A percentile compares a stretch with the other conserved stretches of the same genome.
Conservation (phyloP, 92 coral and sea anemone genomes). For the Pocillopora meandrina region DNA sequence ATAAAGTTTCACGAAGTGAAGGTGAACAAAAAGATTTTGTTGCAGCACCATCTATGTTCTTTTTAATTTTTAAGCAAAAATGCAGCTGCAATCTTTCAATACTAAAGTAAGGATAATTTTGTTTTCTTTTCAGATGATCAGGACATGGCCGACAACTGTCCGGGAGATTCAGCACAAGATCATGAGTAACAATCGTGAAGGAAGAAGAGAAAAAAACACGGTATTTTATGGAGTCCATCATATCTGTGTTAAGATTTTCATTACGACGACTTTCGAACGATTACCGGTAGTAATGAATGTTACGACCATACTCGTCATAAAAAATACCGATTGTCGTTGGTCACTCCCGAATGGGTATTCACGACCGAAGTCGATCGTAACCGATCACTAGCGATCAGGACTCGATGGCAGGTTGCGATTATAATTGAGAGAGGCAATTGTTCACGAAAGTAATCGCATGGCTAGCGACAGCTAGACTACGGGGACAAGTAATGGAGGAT, state of each 20-base stretch:
- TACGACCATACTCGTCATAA: not conserved
- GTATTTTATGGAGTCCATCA: not conserved
- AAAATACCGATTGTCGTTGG: too few species aligned
- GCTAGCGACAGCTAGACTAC: too few species aligned
- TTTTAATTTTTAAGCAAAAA: too few species aligned
- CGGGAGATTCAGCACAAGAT: constrained; percentile 90
- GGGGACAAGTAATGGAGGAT: too few species aligned
- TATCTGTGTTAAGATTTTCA: not conserved
- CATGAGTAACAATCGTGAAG: constrained; percentile 50
- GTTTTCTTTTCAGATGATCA: constrained; percentile 61
- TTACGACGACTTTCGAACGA: not conserved
- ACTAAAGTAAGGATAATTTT: not conserved
- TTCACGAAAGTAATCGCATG: not conserved
- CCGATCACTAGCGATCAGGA: not conserved
- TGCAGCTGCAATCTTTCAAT: too few species aligned
- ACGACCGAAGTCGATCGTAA: too few species aligned
- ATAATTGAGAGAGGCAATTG: not conserved
- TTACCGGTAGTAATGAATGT: not conserved
- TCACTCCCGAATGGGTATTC: too few species aligned
- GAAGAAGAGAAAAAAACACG: not conserved
- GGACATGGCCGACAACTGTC: constrained; percentile 81
- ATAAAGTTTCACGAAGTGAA: too few species aligned
- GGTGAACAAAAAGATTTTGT: too few species aligned
- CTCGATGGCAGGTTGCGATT: not conserved
- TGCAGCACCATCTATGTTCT: too few species aligned